Evolutionary conservation across 64 coral and sea anemone genomes (phyloP).

Genomic region (Stichodactyla helianthus): DNA sequence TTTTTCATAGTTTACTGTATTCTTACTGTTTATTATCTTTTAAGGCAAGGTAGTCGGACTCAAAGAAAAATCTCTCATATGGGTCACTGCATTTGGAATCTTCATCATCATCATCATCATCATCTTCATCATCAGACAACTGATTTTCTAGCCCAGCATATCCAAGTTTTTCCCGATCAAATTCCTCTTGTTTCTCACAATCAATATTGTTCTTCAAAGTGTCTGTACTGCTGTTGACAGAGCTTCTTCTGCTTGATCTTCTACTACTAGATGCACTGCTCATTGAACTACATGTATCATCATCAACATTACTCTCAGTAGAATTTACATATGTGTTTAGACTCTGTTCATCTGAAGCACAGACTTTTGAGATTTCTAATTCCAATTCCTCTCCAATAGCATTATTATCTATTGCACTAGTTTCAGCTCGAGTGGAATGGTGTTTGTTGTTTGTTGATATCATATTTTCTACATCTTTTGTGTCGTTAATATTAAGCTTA

Average conservation of each 20-base stretch:
- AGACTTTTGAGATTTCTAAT: background rate
- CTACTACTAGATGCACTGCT: constrained; percentile 2
- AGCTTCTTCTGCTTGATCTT: constrained; percentile 14
- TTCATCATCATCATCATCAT: constrained; percentile 59
- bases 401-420: background rate
- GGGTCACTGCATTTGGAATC: constrained; percentile 41
- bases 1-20: background rate
- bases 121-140: constrained; percentile 33
- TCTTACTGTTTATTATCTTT: constrained; percentile 95
- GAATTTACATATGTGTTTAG: background rate
- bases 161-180: background rate
- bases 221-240: background rate
- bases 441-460: background rate
- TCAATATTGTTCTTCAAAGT: background rate
- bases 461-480: background rate
- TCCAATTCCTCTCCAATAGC: background rate
- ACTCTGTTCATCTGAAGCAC: background rate
- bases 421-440: background rate
- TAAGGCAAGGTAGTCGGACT: constrained; percentile 89
- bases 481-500: background rate
- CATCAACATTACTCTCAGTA: background rate
- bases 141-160: background rate
- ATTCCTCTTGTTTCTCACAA: background rate
- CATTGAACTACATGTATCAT: background rate
- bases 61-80: constrained; percentile 89